Base-by-base conservation (phyloP, 1,140 invertebrate genomes). In the Triops longicaudatus region DNA sequence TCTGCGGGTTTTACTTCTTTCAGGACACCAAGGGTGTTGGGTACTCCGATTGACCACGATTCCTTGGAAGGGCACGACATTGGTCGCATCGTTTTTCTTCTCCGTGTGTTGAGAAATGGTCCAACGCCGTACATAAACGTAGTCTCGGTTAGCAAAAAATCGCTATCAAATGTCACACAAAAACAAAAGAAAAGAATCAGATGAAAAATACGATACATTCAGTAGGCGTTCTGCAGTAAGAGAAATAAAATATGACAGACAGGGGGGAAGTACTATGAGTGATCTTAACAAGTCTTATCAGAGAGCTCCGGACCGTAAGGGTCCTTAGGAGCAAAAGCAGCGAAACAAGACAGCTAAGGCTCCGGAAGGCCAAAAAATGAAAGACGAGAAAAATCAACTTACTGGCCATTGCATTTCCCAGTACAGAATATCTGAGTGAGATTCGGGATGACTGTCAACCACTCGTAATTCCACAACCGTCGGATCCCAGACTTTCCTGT, bases 341-440 rank as follows among this genome's bases (percentile, higher is more conserved):
- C 31, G 31, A 37, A 37, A 37, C 31, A 37, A 7, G 31, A 37
- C 31, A 37, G 26, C 37, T 22, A 27, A n/a, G 73, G 73, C 71
- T 73, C 31, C 42, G 41, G 73, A 78, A 75, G 28, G 41, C 71
- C 37, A 73, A 78, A 77, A 73, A 11, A 31, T 14, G 17, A 63
- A 26, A 17, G 17, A 31, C 10, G 50, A 22, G 17, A 31, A 74
- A 31, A 37, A 73, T 44, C 74, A 77, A 86, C 88, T 87, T 84
- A 92, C 90, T 80, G 93, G 93, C 92, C 93, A 95, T 78, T 90
- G 85, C 83, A 93, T 92, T 85, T 94, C 93, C 93, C 93, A 96
- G 81, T 95, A 93, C 74, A 95, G 86, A 28, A 94, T 83, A 84
- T 94, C 92, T 74, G 88, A 89, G 77, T 84, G 76, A 80, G 81